Evolutionary conservation across 1,140 invertebrate species (phyloP).

Genomic region (Nylanderia fulva): DNA sequence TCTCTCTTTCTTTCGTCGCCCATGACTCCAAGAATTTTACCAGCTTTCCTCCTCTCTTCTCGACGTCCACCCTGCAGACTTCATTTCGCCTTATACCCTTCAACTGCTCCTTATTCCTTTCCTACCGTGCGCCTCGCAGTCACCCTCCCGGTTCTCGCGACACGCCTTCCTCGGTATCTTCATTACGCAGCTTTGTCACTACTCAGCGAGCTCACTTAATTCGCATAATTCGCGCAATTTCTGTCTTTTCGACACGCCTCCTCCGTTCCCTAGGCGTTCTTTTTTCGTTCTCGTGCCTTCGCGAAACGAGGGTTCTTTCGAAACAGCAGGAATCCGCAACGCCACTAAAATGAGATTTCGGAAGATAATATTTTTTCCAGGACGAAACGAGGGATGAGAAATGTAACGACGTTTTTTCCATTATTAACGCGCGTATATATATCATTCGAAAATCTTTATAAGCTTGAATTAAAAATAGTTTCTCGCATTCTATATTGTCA

Average conservation of each 20-base stretch:
- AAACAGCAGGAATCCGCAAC: constrained; percentile 11
- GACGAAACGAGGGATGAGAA: constrained; percentile 5
- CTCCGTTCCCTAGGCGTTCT: background rate
- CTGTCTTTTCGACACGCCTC: constrained; percentile 51
- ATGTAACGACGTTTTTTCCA: constrained; percentile 2
- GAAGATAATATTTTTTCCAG: constrained; percentile 38
- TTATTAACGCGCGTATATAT: background rate
- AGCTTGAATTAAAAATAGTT: background rate
- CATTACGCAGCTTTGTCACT: constrained; percentile 69
- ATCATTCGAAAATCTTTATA: background rate
- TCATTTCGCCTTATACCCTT: constrained; percentile 57
- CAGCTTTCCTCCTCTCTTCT: background rate
- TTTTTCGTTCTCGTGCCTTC: constrained; percentile 46
- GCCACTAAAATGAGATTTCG: constrained; percentile 27
- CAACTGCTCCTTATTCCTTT: constrained; percentile 45
- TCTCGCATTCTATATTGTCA: background rate
- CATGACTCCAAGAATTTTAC: constrained; percentile 56
- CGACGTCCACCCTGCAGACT: constrained; percentile 55
- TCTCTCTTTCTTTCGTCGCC: constrained; percentile 49
- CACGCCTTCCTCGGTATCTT: constrained; percentile 65
- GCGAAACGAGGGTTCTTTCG: constrained; percentile 42
- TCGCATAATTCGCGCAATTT: constrained; percentile 65
- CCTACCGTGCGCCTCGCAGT: constrained; percentile 8
- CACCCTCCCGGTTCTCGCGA: constrained; percentile 5
- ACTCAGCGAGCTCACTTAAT: constrained; percentile 65